A percentile compares a stretch with the other conserved stretches of the same genome.
phyloP scores from a whole-genome alignment of 1,140 invertebrate genomes.

The Heliconius himera region DNA sequence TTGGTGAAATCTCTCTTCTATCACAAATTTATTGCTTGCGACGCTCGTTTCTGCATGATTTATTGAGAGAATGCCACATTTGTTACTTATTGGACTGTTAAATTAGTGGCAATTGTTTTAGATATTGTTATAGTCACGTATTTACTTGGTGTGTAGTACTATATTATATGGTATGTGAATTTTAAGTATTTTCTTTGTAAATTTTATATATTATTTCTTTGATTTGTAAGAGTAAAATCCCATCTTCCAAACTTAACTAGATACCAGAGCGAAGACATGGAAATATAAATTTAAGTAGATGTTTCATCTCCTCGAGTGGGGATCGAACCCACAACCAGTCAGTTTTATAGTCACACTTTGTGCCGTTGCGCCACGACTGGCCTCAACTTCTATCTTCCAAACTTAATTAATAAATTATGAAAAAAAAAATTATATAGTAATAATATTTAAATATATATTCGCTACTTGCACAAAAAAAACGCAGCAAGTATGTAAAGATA shows the following conservation, averaged over 20 bases:
- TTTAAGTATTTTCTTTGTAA: background rate
- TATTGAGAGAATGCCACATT: background rate
- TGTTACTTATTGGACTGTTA: background rate
- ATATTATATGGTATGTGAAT: background rate
- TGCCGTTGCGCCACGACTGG: too few species aligned
- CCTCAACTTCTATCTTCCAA: too few species aligned
- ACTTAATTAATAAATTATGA: background rate
- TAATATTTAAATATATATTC: too few species aligned
- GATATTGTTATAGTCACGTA: background rate
- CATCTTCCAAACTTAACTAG: too few species aligned
- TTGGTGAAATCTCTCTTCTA: slow-evolving; percentile 19
- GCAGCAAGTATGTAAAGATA: too few species aligned
- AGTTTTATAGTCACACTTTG: too few species aligned
- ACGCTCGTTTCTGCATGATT: slow-evolving; percentile 2
- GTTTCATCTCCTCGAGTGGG: too few species aligned
- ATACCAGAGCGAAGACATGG: too few species aligned
- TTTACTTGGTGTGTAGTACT: background rate
- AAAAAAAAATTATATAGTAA: background rate
- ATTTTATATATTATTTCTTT: too few species aligned
- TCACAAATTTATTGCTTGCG: slow-evolving; percentile 18
- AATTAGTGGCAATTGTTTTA: background rate
- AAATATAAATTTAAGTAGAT: too few species aligned
- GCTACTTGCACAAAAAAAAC: too few species aligned
- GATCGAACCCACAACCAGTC: too few species aligned
- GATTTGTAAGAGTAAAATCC: background rate